phyloP scores from a whole-genome alignment of 2,113 vertebrate species.

The Boleophthalmus pectinirostris region DNA sequence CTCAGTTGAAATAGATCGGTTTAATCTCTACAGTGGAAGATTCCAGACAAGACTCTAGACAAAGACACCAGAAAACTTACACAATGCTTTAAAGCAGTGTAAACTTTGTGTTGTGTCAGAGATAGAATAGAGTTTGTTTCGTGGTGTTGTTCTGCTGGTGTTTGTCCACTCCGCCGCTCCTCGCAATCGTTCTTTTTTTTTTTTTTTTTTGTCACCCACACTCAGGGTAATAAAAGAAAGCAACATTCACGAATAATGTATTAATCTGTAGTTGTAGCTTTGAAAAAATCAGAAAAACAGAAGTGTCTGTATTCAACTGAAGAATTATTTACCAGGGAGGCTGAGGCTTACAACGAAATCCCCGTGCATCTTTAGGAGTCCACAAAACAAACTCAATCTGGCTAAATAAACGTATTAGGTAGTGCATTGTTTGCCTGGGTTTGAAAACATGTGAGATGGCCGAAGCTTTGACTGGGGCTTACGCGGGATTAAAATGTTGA shows the following conservation, averaged over 20 bases:
- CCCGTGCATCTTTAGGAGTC: conserved; percentile 51
- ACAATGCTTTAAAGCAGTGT: conserved; percentile 13
- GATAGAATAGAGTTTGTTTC: conserved; percentile 25
- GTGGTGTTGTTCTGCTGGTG: conserved; percentile 17
- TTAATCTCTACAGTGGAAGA: too few relatives aligned
- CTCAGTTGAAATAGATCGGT: too few relatives aligned
- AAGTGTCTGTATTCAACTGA: conserved; percentile 19
- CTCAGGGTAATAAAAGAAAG: conserved; percentile 11
- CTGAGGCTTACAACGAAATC: conserved; percentile 55
- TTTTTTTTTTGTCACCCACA: conserved; percentile 14
- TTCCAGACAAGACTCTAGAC: too few relatives aligned
- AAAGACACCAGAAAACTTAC: too few relatives aligned
- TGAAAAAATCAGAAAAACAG: conserved; percentile 26
- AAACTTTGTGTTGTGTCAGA: conserved; percentile 24
- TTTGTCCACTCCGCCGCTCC: background rate
- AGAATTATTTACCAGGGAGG: conserved; percentile 49
- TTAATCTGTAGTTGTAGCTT: conserved; percentile 22
- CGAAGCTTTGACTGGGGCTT: conserved; percentile 61
- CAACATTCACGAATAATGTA: background rate
- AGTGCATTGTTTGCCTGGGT: conserved; percentile 58
- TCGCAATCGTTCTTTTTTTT: background rate
- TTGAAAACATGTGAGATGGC: conserved; percentile 51
- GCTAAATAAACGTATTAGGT: conserved; percentile 70
- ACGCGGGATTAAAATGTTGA: conserved; percentile 75
- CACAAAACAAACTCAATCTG: conserved; percentile 62